Conservation (phyloP, 2,888 invertebrate species). For the Automeris io region DNA sequence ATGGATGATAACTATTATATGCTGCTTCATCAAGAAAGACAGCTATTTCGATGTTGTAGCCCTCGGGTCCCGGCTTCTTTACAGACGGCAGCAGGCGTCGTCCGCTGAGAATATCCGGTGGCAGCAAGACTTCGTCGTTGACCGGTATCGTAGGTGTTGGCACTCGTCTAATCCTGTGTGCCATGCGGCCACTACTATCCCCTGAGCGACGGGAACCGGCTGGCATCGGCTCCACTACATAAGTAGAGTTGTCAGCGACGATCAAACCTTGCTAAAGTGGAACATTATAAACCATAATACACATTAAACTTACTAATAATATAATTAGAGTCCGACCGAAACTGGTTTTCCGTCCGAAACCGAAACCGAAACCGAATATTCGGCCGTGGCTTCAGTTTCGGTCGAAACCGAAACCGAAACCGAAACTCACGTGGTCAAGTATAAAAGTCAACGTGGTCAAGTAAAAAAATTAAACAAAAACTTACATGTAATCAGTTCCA, state of each 20-base stretch:
- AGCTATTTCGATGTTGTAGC: constrained; percentile 82
- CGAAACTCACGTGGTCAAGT: too few relatives aligned
- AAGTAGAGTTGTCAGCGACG: constrained; percentile 80
- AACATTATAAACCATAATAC: background rate
- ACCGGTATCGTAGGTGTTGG: constrained; percentile 54
- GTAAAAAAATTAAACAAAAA: too few relatives aligned
- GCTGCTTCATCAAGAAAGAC: constrained; percentile 86
- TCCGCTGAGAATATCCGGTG: constrained; percentile 40
- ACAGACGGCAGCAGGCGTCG: constrained; percentile 40
- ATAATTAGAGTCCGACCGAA: too few relatives aligned
- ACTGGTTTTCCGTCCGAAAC: too few relatives aligned
- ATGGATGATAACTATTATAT: constrained; percentile 82
- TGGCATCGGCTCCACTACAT: constrained; percentile 82
- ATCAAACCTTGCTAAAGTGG: constrained; percentile 81
- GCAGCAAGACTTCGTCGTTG: constrained; percentile 58
- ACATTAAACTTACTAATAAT: too few relatives aligned
- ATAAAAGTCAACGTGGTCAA: too few relatives aligned
- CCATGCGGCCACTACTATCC: constrained; percentile 50
- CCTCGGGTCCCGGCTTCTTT: constrained; percentile 38
- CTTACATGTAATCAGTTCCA: too few relatives aligned
- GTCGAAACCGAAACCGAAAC: too few relatives aligned
- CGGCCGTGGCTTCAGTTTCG: too few relatives aligned
- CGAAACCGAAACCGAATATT: too few relatives aligned
- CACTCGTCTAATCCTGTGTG: constrained; percentile 78
- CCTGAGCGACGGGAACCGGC: constrained; percentile 49